Conservation (phyloP, 2,113 vertebrate genomes). For the Pollimyrus isidori region DNA sequence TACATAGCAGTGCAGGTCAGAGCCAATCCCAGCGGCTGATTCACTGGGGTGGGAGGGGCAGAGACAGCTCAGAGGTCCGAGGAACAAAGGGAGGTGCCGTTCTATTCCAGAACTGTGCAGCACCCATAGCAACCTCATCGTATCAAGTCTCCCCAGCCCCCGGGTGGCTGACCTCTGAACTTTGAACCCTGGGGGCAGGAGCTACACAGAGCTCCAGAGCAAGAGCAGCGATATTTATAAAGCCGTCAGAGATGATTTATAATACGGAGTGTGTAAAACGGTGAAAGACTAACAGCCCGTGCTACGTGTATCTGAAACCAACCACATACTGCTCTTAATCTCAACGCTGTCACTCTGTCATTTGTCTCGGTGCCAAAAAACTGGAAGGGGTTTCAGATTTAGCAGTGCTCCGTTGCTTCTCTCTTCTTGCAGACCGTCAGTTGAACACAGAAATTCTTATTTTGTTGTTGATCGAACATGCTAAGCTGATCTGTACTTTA, state of each 20-base stretch:
- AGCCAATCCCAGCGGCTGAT: background rate
- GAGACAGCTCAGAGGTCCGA: too few relatives aligned
- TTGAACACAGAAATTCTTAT: background rate
- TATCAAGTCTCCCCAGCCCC: background rate
- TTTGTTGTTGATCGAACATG: background rate
- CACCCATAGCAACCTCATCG: background rate
- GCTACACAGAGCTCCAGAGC: background rate
- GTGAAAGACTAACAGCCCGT: background rate
- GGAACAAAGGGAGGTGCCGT: too few relatives aligned
- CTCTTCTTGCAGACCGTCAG: conserved; percentile 68
- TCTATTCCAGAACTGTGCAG: background rate
- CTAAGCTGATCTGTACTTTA: background rate
- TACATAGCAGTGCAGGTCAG: background rate
- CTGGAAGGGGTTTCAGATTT: conserved; percentile 76
- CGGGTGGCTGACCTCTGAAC: background rate
- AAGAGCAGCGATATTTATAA: background rate
- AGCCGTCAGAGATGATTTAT: background rate
- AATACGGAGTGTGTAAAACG: background rate
- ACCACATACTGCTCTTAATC: background rate
- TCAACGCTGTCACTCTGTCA: background rate
- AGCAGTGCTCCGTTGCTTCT: conserved; percentile 75
- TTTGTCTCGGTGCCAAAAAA: conserved; percentile 77
- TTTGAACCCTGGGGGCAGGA: background rate
- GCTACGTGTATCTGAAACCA: background rate
- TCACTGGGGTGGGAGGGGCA: background rate